phyloP scores from a whole-genome alignment of 2,888 invertebrate species.

The Litoditis marina region DNA sequence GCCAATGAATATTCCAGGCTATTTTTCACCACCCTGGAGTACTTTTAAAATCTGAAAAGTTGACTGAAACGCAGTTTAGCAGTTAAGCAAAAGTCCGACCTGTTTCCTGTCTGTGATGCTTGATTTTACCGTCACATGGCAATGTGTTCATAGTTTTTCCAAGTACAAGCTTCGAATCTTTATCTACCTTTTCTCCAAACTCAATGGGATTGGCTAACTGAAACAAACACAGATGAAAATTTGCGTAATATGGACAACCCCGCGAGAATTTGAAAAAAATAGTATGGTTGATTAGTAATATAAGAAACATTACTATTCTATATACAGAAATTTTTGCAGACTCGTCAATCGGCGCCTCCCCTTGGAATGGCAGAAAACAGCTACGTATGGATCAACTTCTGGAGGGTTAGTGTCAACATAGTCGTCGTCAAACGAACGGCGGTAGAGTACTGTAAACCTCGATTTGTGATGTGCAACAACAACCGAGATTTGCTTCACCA shows the following conservation, averaged over 20 bases:
- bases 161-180: no score
- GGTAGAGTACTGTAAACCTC: no score
- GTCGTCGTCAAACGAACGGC: neutral
- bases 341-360: constrained; percentile 14
- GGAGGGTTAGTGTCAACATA: neutral
- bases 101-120: neutral
- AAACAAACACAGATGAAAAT: no score
- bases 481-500: no score
- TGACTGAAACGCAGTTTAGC: neutral
- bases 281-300: neutral
- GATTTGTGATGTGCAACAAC: no score
- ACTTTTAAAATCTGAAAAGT: neutral
- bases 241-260: no score
- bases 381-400: constrained; percentile 8
- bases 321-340: neutral
- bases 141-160: no score
- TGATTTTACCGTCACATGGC: neutral
- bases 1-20: no score
- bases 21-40: no score
- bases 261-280: neutral
- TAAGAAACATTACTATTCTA: no score
- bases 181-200: no score
- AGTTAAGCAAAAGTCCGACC: neutral
- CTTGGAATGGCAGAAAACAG: neutral
- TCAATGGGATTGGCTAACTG: no score